Evolutionary conservation across 2,797 vertebrate species (phyloP).

Genomic region (Salarias fasciatus): DNA sequence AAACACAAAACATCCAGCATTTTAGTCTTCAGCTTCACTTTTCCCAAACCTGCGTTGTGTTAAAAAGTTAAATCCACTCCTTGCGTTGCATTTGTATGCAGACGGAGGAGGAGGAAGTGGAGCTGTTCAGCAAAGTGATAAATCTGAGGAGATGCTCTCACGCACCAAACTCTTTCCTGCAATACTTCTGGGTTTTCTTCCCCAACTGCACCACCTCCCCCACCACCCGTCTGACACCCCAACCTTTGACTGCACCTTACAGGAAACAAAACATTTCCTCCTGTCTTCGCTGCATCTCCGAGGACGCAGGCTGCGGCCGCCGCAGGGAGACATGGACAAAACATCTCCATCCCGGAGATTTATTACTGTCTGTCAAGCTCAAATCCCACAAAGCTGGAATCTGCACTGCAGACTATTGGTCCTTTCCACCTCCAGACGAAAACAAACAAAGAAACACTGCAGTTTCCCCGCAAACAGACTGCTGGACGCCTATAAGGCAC

Average conservation of each 20-base stretch:
- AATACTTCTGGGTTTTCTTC: too few species aligned
- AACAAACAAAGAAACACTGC: too few species aligned
- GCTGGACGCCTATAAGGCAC: too few species aligned
- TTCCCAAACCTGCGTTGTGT: too few species aligned
- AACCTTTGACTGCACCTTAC: background rate
- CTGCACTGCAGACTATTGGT: background rate
- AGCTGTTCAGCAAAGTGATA: conserved; percentile 33
- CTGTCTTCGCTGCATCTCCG: too few species aligned
- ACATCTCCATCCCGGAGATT: conserved; percentile 10
- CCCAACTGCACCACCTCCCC: too few species aligned
- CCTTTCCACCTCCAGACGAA: too few species aligned
- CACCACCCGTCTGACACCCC: too few species aligned
- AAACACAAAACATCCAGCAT: background rate
- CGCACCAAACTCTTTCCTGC: conserved; percentile 39
- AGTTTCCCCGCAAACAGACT: too few species aligned
- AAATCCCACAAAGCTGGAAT: too few species aligned
- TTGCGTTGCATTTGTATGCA: conserved; percentile 29
- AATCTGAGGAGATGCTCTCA: conserved; percentile 41
- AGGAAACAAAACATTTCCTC: conserved; percentile 6
- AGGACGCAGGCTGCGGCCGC: conserved; percentile 1
- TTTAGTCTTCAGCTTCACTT: background rate
- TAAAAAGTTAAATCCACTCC: conserved; percentile 13
- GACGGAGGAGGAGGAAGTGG: conserved; percentile 25
- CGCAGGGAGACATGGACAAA: conserved; percentile 14
- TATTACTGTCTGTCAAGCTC: background rate